These are phyloP conservation scores for Macrobrachium nipponense DNA, from an alignment of 1,140 invertebrate genomes.

Conservation along the genomic window DNA sequence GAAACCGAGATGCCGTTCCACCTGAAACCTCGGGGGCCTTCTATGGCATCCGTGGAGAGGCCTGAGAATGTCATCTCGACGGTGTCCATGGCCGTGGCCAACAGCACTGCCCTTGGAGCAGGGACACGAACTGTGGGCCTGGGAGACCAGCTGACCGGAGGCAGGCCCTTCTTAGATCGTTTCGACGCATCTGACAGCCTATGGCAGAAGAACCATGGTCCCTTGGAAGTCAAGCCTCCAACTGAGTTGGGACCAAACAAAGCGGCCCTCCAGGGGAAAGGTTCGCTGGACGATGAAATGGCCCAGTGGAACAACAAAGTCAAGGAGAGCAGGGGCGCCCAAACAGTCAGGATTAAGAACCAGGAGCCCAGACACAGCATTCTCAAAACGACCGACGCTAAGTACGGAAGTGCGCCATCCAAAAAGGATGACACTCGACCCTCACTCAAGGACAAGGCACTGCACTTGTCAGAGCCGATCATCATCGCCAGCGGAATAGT, in stretches of 20 bases:
- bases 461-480: conserved; percentile 33
- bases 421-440: conserved; percentile 30
- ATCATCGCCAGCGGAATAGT: conserved; percentile 51
- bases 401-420: background rate
- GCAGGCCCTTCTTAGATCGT: background rate
- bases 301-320: background rate
- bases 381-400: conserved; percentile 34
- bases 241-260: conserved; percentile 7
- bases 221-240: conserved; percentile 30
- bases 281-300: conserved; percentile 11
- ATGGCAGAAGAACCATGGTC: conserved; percentile 32
- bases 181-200: conserved; percentile 1
- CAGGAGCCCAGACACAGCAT: conserved; percentile 46
- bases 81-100: conserved; percentile 46
- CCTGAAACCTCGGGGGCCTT: conserved; percentile 28
- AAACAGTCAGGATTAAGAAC: conserved; percentile 48
- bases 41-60: conserved; percentile 44
- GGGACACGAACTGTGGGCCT: conserved; percentile 17
- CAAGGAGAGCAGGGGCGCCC: conserved; percentile 39
- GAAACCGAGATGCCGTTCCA: conserved; percentile 44
- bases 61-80: conserved; percentile 41
- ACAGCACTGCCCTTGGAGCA: background rate
- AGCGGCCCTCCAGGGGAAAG: conserved; percentile 24
- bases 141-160: background rate
- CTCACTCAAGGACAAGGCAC: conserved; percentile 3